Conservation (phyloP, 2,113 vertebrate species). For the Ceyx cyanopectus region DNA sequence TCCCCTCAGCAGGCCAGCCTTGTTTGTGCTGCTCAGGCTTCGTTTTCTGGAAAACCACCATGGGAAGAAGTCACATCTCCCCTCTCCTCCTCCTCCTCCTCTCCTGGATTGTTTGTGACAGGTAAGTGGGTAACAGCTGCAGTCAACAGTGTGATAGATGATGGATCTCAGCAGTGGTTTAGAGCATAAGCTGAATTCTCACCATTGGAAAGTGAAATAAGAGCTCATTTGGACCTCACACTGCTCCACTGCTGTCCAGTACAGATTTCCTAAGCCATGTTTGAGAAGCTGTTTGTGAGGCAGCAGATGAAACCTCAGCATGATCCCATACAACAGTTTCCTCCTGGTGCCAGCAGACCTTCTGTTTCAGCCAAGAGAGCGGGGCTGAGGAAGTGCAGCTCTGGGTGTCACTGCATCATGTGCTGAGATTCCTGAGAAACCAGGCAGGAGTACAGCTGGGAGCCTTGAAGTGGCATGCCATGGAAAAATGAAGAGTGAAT, state of each 20-base stretch:
- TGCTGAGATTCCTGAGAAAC: neutral
- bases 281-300: neutral
- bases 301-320: neutral
- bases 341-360: neutral
- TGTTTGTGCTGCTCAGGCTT: neutral
- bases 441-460: neutral
- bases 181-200: neutral
- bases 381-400: neutral
- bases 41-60: neutral
- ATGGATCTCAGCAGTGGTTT: neutral
- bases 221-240: neutral
- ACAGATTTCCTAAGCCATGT: neutral
- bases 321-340: neutral
- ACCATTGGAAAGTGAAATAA: neutral
- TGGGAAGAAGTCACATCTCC: neutral
- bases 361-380: neutral
- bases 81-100: neutral
- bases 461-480: neutral
- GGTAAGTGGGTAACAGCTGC: neutral
- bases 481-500: constrained; percentile 8
- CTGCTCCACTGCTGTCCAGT: neutral
- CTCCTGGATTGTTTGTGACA: neutral
- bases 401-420: neutral
- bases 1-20: neutral
- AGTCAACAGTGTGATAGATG: neutral